Evolutionary conservation across 2,888 invertebrate species (phyloP), one percentile per base, ranked within the genome.

Genomic region (Amorpha juglandis): DNA sequence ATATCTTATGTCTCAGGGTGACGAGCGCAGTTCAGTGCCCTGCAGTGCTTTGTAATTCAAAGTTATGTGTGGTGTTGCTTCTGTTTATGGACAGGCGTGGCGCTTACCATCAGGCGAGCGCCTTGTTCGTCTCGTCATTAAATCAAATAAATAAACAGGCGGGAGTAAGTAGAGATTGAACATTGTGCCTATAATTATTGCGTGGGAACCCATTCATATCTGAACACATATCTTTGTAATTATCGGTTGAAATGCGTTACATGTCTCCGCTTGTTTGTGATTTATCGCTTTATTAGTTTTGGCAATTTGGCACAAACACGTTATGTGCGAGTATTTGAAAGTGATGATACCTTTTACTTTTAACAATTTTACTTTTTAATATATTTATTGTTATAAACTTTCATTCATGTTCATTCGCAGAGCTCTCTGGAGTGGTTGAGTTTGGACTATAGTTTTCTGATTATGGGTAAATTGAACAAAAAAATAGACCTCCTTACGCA

Each of bases 231-330:
- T 16, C 50, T 50, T 50, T 6, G 48, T 16, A 50, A 11, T 50
- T 50, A 50, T 19, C 50, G 19, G 19, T 19, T n/a, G 11, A 9
- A 27, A 21, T 52, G 21, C 33, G 7, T 33, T 9, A n/a, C n/a
- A 33, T n/a, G 2, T 11, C 12, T 21, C 6, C 16, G n/a, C 35
- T 55, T 55, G 55, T 55, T 55, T 55, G 9, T 1, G 12, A 58
- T 58, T 58, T 58, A 42, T 58, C 58, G 58, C 58, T 58, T 42
- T 42, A 58, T 58, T 58, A 58, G 42, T 6, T 38, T 58, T 58
- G 38, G 12, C 58, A 42, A 42, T 58, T 19, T 58, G 38, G n/a
- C n/a, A n/a, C 12, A 38, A 58, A 52, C 52, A 52, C 27, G 52
- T 58, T 38, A 8, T 16, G 19, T 58, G 58, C 16, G n/a, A 42